Conservation (phyloP, 92 coral and sea anemone genomes). For the Paramuricea clavata region DNA sequence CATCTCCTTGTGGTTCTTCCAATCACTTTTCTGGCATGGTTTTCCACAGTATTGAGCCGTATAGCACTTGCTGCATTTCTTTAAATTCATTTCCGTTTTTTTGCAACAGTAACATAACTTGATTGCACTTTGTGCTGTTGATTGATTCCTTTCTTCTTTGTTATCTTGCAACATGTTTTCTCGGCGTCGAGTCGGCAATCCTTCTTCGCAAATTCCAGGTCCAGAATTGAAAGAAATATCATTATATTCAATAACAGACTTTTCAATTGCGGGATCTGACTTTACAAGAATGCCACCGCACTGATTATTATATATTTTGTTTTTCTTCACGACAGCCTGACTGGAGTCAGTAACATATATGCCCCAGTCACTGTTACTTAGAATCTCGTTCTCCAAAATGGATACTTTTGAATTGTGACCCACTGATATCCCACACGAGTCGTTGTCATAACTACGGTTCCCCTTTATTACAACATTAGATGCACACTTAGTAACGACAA, state of each 20-base stretch:
- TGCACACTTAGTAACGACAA: conserved; percentile 9
- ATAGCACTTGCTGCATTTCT: conserved; percentile 65
- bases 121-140: conserved; percentile 39
- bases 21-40: conserved; percentile 69
- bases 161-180: conserved; percentile 65
- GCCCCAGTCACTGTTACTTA: not conserved
- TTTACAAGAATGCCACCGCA: not conserved
- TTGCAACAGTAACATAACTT: conserved; percentile 74
- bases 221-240: not conserved
- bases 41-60: conserved; percentile 74
- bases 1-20: conserved; percentile 61
- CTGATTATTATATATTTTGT: not conserved
- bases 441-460: conserved; percentile 70
- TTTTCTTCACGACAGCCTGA: not conserved
- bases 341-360: not conserved
- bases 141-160: conserved; percentile 66
- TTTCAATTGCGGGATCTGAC: not conserved
- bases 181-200: conserved; percentile 16
- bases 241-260: not conserved
- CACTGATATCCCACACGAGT: conserved; percentile 57
- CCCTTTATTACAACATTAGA: conserved; percentile 33
- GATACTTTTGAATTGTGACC: not conserved
- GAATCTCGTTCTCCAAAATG: not conserved
- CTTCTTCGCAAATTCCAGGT: not conserved
- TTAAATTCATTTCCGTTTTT: conserved; percentile 12